phyloP scores from a whole-genome alignment of 2,888 invertebrate genomes.

The Idaea biselata region DNA sequence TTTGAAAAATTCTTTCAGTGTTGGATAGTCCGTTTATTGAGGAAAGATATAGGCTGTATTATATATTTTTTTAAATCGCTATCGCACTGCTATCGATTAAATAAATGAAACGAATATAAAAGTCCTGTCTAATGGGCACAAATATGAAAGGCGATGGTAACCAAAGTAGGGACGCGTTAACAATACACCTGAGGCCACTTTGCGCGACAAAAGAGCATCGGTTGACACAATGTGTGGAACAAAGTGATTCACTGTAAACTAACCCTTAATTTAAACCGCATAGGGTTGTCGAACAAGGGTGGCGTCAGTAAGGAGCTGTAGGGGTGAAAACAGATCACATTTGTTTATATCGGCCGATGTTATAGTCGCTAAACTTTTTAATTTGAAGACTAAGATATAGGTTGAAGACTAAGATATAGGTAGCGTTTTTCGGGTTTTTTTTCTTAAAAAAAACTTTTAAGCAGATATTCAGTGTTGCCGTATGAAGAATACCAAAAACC shows the following conservation, averaged over 20 bases:
- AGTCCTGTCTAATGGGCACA: background rate
- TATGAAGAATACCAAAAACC: too few species aligned
- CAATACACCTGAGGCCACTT: conserved; percentile 59
- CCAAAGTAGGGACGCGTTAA: conserved; percentile 32
- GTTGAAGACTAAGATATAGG: background rate
- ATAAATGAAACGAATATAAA: too few species aligned
- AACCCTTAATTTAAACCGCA: conserved; percentile 16
- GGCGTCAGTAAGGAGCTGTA: conserved; percentile 7
- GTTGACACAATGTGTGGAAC: conserved; percentile 40
- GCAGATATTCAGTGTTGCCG: too few species aligned
- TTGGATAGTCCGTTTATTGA: too few species aligned
- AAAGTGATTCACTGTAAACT: conserved; percentile 23
- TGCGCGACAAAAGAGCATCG: conserved; percentile 45
- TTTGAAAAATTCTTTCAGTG: too few species aligned
- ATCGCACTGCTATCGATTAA: too few species aligned
- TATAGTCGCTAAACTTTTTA: background rate
- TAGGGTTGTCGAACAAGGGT: background rate
- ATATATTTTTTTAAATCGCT: too few species aligned
- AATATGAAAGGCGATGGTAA: background rate
- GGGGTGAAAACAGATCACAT: conserved; percentile 25
- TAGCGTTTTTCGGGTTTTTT: too few species aligned
- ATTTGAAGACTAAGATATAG: background rate
- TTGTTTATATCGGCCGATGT: conserved; percentile 21
- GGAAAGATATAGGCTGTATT: too few species aligned
- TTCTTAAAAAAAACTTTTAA: too few species aligned